A percentile compares a stretch with the other conserved stretches of the same genome.
These are phyloP conservation scores for Microctenopoma steveboyesi DNA, from an alignment of 2,797 vertebrate genomes.

Conservation along the genomic window DNA sequence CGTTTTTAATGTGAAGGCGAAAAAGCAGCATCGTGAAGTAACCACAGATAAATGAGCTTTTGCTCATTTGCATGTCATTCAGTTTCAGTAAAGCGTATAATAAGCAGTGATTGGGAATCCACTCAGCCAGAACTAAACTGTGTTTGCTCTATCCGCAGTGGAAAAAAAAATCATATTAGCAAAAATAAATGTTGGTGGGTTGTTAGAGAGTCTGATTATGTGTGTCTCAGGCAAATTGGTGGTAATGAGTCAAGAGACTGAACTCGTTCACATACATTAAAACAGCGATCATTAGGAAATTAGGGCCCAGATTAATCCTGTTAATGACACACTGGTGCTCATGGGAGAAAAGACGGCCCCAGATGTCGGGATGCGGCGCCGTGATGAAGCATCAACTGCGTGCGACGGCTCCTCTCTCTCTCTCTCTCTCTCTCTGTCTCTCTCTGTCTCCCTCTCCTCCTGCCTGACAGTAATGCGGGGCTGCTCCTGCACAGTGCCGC, in stretches of 20 bases:
- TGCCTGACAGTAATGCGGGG: conserved; percentile 85
- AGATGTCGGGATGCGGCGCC: conserved; percentile 91
- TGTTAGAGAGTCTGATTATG: conserved; percentile 94
- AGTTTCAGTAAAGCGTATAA: conserved; percentile 87
- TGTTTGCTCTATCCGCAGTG: conserved; percentile 95
- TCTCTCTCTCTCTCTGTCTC: conserved; percentile 9
- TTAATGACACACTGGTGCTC: conserved; percentile 98
- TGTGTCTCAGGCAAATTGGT: conserved; percentile 98
- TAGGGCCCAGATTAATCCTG: conserved; percentile 99
- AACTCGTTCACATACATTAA: conserved; percentile 99
- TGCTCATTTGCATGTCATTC: conserved; percentile 80
- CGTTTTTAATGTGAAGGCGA: conserved; percentile 10
- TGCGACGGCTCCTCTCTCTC: conserved; percentile 42
- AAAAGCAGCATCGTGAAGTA: conserved; percentile 50
- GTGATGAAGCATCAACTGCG: conserved; percentile 90
- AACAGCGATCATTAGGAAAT: conserved; percentile 99
- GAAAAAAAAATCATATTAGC: conserved; percentile 89
- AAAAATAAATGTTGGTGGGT: conserved; percentile 99
- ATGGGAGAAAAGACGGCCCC: conserved; percentile 95
- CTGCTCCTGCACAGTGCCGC: conserved; percentile 89
- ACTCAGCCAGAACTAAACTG: conserved; percentile 93
- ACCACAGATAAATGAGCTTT: conserved; percentile 71
- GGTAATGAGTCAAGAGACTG: conserved; percentile 99
- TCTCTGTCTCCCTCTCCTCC: conserved; percentile 18
- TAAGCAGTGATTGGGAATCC: conserved; percentile 87